A percentile compares a stretch with the other conserved stretches of the same genome.
Conservation (phyloP, 2,113 vertebrate genomes). For the Tachysurus vachellii region DNA sequence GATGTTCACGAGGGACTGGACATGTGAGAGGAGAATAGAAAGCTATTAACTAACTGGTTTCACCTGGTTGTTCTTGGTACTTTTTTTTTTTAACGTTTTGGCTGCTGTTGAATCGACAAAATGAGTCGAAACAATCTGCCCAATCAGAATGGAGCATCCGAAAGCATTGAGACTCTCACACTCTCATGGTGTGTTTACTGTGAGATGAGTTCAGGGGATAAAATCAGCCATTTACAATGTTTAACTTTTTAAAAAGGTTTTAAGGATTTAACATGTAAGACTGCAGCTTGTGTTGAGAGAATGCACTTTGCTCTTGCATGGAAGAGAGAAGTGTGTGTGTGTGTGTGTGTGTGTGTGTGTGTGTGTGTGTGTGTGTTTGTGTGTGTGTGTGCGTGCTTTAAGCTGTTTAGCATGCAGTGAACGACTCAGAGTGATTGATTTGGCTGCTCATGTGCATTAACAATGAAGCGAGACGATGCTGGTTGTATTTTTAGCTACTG, state of each 20-base stretch:
- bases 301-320: background rate
- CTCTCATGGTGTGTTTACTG: background rate
- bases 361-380: slow-evolving; percentile 10
- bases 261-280: background rate
- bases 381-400: slow-evolving; percentile 18
- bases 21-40: background rate
- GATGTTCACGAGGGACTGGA: background rate
- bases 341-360: background rate
- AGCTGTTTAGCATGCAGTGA: slow-evolving; percentile 58
- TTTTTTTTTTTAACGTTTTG: background rate
- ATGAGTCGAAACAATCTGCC: background rate
- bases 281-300: background rate
- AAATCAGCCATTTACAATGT: too few relatives aligned
- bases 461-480: slow-evolving; percentile 65
- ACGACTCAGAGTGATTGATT: slow-evolving; percentile 56
- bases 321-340: too few relatives aligned
- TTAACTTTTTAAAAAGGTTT: too few relatives aligned
- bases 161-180: background rate
- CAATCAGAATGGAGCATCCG: background rate
- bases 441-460: slow-evolving; percentile 63
- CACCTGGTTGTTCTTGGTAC: too few relatives aligned
- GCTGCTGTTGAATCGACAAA: background rate
- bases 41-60: background rate
- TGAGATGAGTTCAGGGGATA: too few relatives aligned
- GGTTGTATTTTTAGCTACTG: slow-evolving; percentile 69